A percentile compares a stretch with the other conserved stretches of the same genome.
Conservation (phyloP, 2,113 vertebrate genomes). For the Promerops cafer region DNA sequence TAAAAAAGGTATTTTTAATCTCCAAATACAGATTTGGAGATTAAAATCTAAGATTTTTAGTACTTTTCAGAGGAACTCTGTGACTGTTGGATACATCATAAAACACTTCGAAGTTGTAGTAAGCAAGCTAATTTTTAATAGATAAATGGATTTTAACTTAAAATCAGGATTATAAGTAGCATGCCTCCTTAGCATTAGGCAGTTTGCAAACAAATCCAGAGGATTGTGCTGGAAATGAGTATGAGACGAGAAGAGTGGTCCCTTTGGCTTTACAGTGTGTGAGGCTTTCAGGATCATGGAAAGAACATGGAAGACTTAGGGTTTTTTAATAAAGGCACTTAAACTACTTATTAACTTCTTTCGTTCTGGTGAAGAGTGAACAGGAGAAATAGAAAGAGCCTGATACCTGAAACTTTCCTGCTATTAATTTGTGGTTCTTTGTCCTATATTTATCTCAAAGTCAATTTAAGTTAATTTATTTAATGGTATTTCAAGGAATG, state of each 20-base stretch:
- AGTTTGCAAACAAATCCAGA: background rate
- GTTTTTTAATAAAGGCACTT: background rate
- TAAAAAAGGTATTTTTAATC: background rate
- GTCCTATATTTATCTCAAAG: background rate
- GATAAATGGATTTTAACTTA: background rate
- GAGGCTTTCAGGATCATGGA: background rate
- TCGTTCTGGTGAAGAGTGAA: background rate
- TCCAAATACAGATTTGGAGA: background rate
- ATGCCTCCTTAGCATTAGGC: background rate
- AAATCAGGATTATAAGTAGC: background rate
- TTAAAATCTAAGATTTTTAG: background rate
- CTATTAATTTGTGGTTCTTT: background rate
- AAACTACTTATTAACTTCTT: background rate
- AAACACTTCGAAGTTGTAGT: background rate
- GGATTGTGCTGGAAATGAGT: background rate
- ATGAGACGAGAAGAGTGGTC: background rate
- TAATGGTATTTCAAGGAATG: constrained; percentile 29
- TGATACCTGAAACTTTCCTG: constrained; percentile 3
- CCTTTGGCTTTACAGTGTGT: background rate
- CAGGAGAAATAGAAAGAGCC: background rate
- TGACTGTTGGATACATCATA: background rate
- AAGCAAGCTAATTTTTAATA: background rate
- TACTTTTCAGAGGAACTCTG: background rate
- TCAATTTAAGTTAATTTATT: constrained; percentile 47
- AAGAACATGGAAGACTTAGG: background rate